Evolutionary conservation across 2,113 vertebrate genomes (phyloP).

Genomic region (Connochaetes taurinus): DNA sequence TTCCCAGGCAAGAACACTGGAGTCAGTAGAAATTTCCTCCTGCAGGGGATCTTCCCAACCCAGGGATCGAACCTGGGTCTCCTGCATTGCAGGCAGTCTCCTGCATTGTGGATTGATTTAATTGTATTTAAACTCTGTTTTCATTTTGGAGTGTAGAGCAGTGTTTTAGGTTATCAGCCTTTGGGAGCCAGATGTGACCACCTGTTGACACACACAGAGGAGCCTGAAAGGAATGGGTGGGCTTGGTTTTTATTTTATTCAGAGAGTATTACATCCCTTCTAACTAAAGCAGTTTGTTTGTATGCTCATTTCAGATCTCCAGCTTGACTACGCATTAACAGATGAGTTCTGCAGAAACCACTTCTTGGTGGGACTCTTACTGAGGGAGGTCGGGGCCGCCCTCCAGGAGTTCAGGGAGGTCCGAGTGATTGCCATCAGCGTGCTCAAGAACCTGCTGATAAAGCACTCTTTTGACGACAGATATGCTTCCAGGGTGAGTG

Average conservation of each 20-base stretch:
- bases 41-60: background rate
- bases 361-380: conserved; percentile 94
- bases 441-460: conserved; percentile 96
- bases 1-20: background rate
- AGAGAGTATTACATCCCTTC: background rate
- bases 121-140: background rate
- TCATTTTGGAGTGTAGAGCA: background rate
- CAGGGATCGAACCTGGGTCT: background rate
- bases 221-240: background rate
- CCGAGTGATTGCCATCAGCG: conserved; percentile 91
- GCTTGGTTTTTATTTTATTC: background rate
- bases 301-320: conserved; percentile 87
- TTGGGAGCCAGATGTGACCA: background rate
- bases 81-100: background rate
- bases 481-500: conserved; percentile 89
- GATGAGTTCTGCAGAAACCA: conserved; percentile 99
- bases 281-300: conserved; percentile 2
- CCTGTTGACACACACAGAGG: background rate
- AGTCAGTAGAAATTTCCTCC: background rate
- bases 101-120: background rate
- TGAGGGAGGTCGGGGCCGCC: conserved; percentile 92
- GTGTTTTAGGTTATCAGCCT: background rate
- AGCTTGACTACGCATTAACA: conserved; percentile 94
- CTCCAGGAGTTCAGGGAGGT: conserved; percentile 94
- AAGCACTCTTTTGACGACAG: conserved; percentile 97